Evolutionary conservation across 2,888 invertebrate species (phyloP).

Genomic region (Oscheius sp.): DNA sequence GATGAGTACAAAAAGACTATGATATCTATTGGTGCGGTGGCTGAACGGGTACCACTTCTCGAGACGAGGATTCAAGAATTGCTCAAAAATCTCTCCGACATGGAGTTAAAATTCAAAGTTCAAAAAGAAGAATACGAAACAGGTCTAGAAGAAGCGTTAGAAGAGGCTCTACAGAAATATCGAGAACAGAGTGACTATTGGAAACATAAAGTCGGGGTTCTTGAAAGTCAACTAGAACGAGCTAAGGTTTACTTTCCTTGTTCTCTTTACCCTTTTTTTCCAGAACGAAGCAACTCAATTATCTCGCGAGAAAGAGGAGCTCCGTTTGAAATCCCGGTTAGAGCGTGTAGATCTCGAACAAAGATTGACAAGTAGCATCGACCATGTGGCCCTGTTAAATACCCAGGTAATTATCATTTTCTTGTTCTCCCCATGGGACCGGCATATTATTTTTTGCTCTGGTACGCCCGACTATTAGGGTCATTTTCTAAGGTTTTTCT

Average conservation of each 20-base stretch:
- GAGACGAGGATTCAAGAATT: constrained; percentile 58
- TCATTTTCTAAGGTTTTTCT: not conserved
- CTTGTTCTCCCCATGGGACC: not conserved
- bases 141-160: constrained; percentile 57
- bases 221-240: constrained; percentile 44
- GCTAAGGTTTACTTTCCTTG: constrained; percentile 31
- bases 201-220: constrained; percentile 54
- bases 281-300: constrained; percentile 52
- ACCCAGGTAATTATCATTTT: constrained; percentile 26
- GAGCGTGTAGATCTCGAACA: constrained; percentile 64
- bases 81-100: constrained; percentile 50
- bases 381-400: constrained; percentile 55
- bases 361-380: constrained; percentile 60
- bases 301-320: constrained; percentile 55
- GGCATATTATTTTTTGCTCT: not conserved
- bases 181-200: constrained; percentile 61
- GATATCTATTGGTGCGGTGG: constrained; percentile 37
- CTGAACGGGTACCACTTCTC: constrained; percentile 61
- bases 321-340: constrained; percentile 52
- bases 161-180: constrained; percentile 59
- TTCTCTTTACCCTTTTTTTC: not conserved
- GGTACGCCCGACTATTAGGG: not conserved
- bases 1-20: constrained; percentile 50
- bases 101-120: constrained; percentile 45
- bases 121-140: constrained; percentile 58